Evolutionary conservation across 2,113 vertebrate genomes (phyloP), one percentile per base, ranked within the genome.

Genomic region (Cheilinus undulatus): DNA sequence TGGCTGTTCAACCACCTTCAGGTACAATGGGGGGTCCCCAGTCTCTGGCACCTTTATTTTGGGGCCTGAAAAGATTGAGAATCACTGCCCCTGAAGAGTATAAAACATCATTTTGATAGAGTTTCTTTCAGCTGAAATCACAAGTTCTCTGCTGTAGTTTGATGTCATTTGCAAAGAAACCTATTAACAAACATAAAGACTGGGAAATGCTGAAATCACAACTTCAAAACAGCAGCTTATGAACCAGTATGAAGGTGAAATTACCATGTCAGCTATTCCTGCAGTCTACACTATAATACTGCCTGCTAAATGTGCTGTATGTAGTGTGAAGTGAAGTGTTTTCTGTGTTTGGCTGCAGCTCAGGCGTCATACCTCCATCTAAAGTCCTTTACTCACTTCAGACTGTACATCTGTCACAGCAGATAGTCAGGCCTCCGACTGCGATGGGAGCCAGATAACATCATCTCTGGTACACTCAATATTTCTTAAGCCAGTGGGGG

Each of bases 381-480:
- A 8, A 24, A 67, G 23, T 27, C 20, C 24, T 60, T 72, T 40
- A 11, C 54, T 40, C 26, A 17, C 49, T 54, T 26, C 19, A 22
- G 2, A 26, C 40, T 27, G 69, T 80, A 61, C 57, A 75, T 75
- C 34, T 83, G 73, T 73, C 45, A 49, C 66, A 49, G 14, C 20
- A 65, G 58, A 83, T 69, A 75, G 69, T 60, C 28, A 51, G 69
- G 59, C 48, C 52, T 73, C 51, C 63, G 65, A 78, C 76, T 69
- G 73, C 22, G 57, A 65, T 72, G 24, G 53, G 24, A 66, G 36
- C n/a, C 23, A 59, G 74, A 85, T 76, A 78, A 68, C 52, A 78
- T 78, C 59, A 27, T 58, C 58, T 65, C 46, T 58, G 68, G 46
- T 63, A 28, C 59, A 67, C 57, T 70, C 73, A 48, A 56, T 82